Evolutionary conservation across 2,888 invertebrate genomes (phyloP), one percentile per base, ranked within the genome.

Genomic region (Microchrysa polita): DNA sequence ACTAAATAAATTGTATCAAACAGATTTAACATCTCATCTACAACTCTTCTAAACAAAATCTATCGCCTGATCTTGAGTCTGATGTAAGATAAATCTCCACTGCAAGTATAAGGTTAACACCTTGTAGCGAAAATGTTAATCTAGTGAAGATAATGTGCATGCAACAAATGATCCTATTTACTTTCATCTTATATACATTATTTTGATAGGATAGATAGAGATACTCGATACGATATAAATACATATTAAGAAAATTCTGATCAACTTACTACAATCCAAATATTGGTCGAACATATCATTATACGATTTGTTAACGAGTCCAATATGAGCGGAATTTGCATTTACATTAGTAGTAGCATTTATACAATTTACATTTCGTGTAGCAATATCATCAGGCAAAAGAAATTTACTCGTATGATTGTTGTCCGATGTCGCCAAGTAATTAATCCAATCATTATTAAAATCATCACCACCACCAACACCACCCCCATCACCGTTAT

Each of bases 231-330:
- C 4, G 27, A 34, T 5, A 34, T 34, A 12, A 48, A 48, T n/a
- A 12, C n/a, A n/a, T n/a, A n/a, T n/a, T n/a, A n/a, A n/a, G 10
- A 48, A 48, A 34, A 48, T 67, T 63, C 55, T 61, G 23, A 67
- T 34, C 27, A 73, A 83, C 83, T 83, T 83, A 83, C 83, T 83
- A 83, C 81, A 80, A 78, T 83, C 83, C 83, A 81, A 81, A 80
- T 80, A 82, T 78, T 78, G 77, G 77, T 79, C 78, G 79, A 78
- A 80, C 77, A 78, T 76, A 74, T 78, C 76, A 78, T 77, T 76
- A 77, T 77, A 78, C 73, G 76, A 76, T 53, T 74, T 63, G 53
- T 69, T 74, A 72, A 57, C 67, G 52, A 65, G 69, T 76, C 76
- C 63, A 59, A 65, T 42, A 67, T 53, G 55, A 55, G 74, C 61